Conservation (phyloP, 2,797 vertebrate species). For the Macroramphosus scolopax region DNA sequence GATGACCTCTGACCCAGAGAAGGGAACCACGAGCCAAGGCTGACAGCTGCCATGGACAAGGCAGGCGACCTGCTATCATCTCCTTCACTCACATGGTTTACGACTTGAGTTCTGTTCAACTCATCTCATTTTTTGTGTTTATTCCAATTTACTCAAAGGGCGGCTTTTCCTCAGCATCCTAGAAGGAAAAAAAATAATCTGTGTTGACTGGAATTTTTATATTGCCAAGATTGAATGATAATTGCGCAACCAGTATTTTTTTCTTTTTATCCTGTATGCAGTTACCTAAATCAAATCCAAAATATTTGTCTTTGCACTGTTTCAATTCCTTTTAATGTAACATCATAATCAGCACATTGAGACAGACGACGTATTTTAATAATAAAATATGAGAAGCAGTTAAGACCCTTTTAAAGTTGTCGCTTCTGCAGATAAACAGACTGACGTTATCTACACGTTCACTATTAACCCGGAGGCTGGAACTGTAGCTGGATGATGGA, state of each 20-base stretch:
- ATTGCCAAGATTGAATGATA: slow-evolving; percentile 21
- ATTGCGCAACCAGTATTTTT: background rate
- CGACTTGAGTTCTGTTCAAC: slow-evolving; percentile 19
- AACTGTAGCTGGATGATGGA: slow-evolving; percentile 58
- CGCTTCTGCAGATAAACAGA: slow-evolving; percentile 17
- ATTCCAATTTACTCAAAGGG: no score
- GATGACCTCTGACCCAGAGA: slow-evolving; percentile 76
- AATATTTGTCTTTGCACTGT: slow-evolving; percentile 1
- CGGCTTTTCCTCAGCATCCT: no score
- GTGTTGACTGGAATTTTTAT: slow-evolving; percentile 15
- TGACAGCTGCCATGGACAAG: slow-evolving; percentile 75
- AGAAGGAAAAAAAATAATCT: slow-evolving; percentile 28
- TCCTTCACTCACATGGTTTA: slow-evolving; percentile 59
- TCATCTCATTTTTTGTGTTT: background rate
- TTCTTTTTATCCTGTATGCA: no score
- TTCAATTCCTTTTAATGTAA: background rate
- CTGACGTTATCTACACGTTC: slow-evolving; percentile 54
- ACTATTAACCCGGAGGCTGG: slow-evolving; percentile 53
- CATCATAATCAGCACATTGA: no score
- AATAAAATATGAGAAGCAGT: no score
- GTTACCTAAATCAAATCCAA: background rate
- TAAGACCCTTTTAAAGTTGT: no score
- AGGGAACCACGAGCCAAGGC: slow-evolving; percentile 77
- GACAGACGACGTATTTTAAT: no score
- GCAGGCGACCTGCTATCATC: slow-evolving; percentile 71